Conservation (phyloP, 2,113 vertebrate genomes). For the Oncorhynchus tshawytscha region DNA sequence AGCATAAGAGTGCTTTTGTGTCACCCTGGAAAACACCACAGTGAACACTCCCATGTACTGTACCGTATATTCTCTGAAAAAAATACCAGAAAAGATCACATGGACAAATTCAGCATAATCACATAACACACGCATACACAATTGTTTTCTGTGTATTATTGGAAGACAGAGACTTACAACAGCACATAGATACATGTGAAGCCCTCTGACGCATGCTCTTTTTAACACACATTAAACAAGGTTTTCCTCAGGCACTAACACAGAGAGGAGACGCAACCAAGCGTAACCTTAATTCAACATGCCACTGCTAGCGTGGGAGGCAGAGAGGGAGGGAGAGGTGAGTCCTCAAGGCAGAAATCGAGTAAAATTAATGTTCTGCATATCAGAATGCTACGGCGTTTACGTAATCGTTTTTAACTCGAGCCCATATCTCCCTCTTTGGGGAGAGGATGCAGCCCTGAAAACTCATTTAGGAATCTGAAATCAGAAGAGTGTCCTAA, state of each 20-base stretch:
- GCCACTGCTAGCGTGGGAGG: not conserved
- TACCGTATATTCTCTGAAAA: too few species aligned
- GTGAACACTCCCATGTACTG: too few species aligned
- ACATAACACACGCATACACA: not conserved
- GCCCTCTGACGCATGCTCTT: constrained; percentile 1
- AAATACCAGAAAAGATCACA: too few species aligned
- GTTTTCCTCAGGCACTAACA: constrained; percentile 15
- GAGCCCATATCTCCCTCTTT: not conserved
- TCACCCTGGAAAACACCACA: not conserved
- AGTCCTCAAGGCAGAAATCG: not conserved
- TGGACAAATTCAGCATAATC: not conserved
- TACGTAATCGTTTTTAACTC: not conserved
- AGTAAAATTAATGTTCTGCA: not conserved
- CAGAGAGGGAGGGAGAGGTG: not conserved
- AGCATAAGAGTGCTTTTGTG: not conserved
- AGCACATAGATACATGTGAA: not conserved
- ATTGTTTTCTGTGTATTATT: not conserved
- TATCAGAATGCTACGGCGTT: not conserved
- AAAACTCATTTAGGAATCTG: not conserved
- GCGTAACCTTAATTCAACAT: not conserved
- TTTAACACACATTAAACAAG: constrained; percentile 26
- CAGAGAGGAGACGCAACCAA: not conserved
- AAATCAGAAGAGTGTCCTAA: not conserved
- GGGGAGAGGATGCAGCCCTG: not conserved
- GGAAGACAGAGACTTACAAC: not conserved